Evolutionary conservation across 1,140 invertebrate species (phyloP).

Genomic region (Hylaeus anthracinus): DNA sequence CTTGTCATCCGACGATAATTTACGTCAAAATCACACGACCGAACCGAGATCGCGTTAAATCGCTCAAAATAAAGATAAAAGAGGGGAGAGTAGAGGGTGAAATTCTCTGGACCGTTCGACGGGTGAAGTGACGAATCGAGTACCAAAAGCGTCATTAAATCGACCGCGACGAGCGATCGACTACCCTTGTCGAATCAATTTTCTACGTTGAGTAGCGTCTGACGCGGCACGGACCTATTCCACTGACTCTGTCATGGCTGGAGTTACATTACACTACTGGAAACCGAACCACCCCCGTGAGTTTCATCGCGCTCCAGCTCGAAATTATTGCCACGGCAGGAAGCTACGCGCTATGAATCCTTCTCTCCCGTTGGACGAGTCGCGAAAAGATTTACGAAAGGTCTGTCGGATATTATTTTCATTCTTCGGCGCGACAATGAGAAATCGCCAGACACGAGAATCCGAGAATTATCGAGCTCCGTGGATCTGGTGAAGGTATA

Average conservation of each 20-base stretch:
- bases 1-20: constrained; percentile 2
- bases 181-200: neutral
- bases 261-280: constrained; percentile 24
- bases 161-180: constrained; percentile 20
- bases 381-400: constrained; percentile 5
- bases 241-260: constrained; percentile 26
- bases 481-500: neutral
- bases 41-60: neutral
- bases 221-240: constrained; percentile 25
- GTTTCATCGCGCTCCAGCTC: neutral
- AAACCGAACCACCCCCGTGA: neutral
- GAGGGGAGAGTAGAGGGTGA: neutral
- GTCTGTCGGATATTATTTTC: constrained; percentile 21
- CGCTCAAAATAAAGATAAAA: neutral
- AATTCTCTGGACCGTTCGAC: constrained; percentile 21
- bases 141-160: constrained; percentile 10
- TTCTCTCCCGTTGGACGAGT: neutral
- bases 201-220: neutral
- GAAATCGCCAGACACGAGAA: neutral
- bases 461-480: neutral
- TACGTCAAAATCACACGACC: constrained; percentile 34
- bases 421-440: neutral
- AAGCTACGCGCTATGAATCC: constrained; percentile 29
- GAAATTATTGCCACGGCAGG: constrained; percentile 20
- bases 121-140: neutral